Evolutionary conservation across 2,113 vertebrate species (phyloP).

Genomic region (Chloropsis cyanopogon): DNA sequence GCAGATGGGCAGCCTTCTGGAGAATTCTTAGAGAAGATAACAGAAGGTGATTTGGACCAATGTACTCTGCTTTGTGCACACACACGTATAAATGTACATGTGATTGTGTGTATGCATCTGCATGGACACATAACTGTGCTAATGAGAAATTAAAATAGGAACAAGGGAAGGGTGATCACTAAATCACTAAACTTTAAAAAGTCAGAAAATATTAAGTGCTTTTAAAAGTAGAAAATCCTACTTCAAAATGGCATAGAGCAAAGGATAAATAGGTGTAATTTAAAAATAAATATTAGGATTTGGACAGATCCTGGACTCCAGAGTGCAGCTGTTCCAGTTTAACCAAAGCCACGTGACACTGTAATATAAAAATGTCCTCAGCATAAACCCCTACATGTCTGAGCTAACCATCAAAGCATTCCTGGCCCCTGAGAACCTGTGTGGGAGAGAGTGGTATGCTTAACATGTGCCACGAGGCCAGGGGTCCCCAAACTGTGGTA

Average conservation of each 20-base stretch:
- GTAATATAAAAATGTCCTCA: neutral
- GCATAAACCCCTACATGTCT: neutral
- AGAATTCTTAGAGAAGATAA: neutral
- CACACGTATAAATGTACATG: too few species aligned
- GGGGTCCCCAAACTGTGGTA: neutral
- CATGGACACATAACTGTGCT: neutral
- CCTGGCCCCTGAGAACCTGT: neutral
- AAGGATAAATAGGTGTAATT: neutral
- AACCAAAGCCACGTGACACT: neutral
- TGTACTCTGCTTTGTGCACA: neutral
- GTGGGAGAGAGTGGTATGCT: neutral
- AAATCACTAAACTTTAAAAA: neutral
- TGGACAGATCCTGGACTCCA: neutral
- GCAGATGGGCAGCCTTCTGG: neutral
- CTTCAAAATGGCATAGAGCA: neutral
- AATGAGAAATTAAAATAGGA: neutral
- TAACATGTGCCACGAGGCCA: neutral
- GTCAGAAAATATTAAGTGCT: neutral
- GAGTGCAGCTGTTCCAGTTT: neutral
- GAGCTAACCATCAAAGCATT: neutral
- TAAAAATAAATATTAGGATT: neutral
- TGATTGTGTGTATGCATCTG: neutral
- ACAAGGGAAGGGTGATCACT: neutral
- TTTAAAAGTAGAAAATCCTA: neutral
- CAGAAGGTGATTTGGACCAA: neutral